Conservation (phyloP, 2,113 vertebrate genomes). For the Hydrochoerus hydrochaeris region DNA sequence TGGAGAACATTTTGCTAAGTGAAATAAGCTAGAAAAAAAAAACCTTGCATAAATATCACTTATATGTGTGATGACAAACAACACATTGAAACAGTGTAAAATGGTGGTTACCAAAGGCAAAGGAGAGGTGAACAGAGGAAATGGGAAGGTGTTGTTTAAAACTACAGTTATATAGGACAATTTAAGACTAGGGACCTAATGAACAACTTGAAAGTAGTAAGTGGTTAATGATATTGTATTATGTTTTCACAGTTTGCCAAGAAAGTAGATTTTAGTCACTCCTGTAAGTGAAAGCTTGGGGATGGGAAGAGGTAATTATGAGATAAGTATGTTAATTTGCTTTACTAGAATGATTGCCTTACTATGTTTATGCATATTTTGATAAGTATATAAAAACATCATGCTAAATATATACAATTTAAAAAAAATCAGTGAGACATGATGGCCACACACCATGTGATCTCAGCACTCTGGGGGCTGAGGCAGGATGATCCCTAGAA, state of each 20-base stretch:
- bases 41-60: too few relatives aligned
- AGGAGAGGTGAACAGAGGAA: background rate
- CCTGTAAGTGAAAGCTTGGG: background rate
- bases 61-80: background rate
- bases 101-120: background rate
- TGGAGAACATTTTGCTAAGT: background rate
- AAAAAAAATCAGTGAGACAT: background rate
- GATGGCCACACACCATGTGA: too few relatives aligned
- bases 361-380: too few relatives aligned
- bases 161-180: background rate
- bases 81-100: background rate
- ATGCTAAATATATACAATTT: background rate
- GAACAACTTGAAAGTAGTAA: background rate
- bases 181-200: background rate
- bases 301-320: background rate
- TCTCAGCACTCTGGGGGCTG: background rate
- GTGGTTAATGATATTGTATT: background rate
- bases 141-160: background rate
- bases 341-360: background rate
- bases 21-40: background rate
- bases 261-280: background rate
- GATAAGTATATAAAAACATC: background rate
- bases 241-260: background rate
- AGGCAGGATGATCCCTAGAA: background rate
- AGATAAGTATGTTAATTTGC: background rate